Evolutionary conservation across 2,888 invertebrate genomes (phyloP).

Genomic region (Stenolophus ochropezus): DNA sequence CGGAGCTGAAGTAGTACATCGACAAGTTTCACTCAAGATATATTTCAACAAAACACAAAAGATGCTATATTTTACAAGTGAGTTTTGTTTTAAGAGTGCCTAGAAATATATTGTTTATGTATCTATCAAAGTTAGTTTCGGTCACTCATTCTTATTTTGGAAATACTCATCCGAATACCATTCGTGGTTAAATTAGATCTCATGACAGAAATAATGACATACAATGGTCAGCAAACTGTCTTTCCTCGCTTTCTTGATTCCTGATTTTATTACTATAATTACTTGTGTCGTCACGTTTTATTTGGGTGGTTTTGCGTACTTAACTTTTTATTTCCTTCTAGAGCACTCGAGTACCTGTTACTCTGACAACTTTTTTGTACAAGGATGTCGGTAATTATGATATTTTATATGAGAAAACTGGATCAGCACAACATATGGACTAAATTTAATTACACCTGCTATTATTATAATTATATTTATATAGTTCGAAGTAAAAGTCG

Average conservation of each 20-base stretch:
- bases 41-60: no score
- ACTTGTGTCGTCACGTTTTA: background rate
- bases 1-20: no score
- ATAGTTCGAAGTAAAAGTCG: background rate
- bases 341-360: background rate
- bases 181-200: no score
- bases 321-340: slow-evolving; percentile 13
- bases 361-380: background rate
- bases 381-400: slow-evolving; percentile 24
- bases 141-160: no score
- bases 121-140: no score
- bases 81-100: no score
- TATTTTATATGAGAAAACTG: slow-evolving; percentile 1
- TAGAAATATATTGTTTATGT: no score
- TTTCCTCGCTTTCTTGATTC: background rate
- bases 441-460: slow-evolving; percentile 4
- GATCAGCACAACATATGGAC: background rate
- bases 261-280: slow-evolving; percentile 19
- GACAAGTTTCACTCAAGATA: no score
- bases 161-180: no score
- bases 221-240: background rate
- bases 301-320: slow-evolving; percentile 7
- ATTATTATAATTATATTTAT: background rate
- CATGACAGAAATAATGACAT: no score
- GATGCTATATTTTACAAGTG: no score